Evolutionary conservation across 2,888 invertebrate genomes (phyloP).

Genomic region (Drosophila longiperda): DNA sequence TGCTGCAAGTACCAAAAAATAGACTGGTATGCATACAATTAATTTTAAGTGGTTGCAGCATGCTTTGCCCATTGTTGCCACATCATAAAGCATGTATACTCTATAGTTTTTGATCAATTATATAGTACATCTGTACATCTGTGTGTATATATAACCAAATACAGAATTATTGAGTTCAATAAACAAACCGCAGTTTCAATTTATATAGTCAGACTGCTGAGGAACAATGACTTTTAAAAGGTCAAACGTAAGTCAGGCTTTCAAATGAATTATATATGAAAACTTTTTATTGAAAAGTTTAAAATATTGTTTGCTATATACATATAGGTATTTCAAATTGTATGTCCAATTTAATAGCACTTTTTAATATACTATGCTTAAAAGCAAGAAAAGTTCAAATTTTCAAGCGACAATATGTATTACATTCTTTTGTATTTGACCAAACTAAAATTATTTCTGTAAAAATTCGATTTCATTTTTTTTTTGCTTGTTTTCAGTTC

Average conservation of each 20-base stretch:
- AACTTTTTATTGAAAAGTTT: background rate
- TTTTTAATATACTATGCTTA: background rate
- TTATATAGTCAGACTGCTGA: background rate
- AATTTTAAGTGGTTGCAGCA: background rate
- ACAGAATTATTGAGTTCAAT: conserved; percentile 42
- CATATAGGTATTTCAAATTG: background rate
- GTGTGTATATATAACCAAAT: conserved; percentile 10
- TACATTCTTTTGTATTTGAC: background rate
- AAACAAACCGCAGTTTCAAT: background rate
- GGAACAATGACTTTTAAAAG: background rate
- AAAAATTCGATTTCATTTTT: conserved; percentile 1
- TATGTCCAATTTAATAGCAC: background rate
- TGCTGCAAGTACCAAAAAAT: conserved; percentile 3
- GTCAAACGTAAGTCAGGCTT: background rate
- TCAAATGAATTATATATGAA: background rate
- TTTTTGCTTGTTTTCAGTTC: background rate
- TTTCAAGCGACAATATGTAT: background rate
- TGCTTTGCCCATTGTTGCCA: background rate
- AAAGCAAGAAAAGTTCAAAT: background rate
- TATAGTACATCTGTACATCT: conserved; percentile 8
- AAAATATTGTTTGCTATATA: background rate
- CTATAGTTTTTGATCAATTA: conserved; percentile 37
- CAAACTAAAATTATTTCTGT: background rate
- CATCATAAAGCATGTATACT: conserved; percentile 1
- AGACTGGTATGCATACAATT: background rate